Evolutionary conservation across 2,888 invertebrate species (phyloP).

Genomic region (Sclerodermus sp.): DNA sequence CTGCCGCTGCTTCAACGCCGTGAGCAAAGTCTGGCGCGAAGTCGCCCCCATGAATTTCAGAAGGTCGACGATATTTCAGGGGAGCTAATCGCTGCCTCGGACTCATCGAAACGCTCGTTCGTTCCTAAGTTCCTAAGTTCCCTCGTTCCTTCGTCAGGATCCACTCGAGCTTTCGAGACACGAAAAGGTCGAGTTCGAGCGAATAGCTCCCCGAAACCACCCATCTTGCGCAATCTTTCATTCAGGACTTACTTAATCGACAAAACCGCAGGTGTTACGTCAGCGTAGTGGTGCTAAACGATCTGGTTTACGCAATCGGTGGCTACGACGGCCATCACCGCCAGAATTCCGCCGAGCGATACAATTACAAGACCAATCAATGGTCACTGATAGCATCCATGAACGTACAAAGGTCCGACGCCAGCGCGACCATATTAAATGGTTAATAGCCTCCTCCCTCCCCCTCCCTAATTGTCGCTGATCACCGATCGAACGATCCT

Average conservation of each 20-base stretch:
- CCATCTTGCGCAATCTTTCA: not conserved
- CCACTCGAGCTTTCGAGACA: not conserved
- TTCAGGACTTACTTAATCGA: not conserved
- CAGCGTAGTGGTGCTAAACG: constrained; percentile 77
- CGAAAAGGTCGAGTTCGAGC: too few species aligned
- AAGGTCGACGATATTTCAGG: constrained; percentile 50
- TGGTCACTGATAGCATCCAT: constrained; percentile 87
- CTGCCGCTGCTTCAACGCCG: constrained; percentile 84
- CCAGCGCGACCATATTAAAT: constrained; percentile 83
- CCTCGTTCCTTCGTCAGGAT: not conserved
- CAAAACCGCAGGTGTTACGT: constrained; percentile 71
- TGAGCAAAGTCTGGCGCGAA: constrained; percentile 82
- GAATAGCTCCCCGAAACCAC: not conserved
- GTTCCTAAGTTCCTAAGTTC: not conserved
- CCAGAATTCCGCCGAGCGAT: constrained; percentile 84
- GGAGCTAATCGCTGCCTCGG: constrained; percentile 12
- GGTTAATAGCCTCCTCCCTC: constrained; percentile 56
- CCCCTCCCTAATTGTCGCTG: too few species aligned
- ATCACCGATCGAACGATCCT: too few species aligned
- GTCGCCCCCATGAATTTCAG: constrained; percentile 84
- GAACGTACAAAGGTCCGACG: constrained; percentile 88
- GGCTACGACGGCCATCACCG: constrained; percentile 86
- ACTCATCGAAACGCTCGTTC: too few species aligned
- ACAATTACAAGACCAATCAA: constrained; percentile 82
- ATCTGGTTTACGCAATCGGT: constrained; percentile 83